Conservation (phyloP, 2,113 vertebrate genomes). For the Agelaius phoeniceus region DNA sequence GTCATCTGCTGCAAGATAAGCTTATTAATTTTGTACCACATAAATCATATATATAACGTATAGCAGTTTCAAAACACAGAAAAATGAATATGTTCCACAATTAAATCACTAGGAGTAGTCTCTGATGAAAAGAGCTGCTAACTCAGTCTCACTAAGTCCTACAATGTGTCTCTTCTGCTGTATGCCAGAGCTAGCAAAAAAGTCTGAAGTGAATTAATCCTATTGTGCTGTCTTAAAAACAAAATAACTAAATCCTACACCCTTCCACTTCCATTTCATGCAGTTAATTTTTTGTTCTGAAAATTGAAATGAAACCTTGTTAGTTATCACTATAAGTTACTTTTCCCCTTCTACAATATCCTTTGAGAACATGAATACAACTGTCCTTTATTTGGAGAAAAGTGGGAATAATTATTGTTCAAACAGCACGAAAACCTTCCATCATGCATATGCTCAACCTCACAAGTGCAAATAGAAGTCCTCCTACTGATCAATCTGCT, state of each 20-base stretch:
- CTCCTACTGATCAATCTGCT: not conserved
- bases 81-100: not conserved
- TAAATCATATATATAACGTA: not conserved
- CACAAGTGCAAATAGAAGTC: not conserved
- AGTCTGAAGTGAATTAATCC: not conserved
- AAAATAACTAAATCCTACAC: not conserved
- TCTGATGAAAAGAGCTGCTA: not conserved
- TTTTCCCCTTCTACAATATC: not conserved
- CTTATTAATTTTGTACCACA: not conserved
- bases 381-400: not conserved
- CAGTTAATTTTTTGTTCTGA: not conserved
- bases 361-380: not conserved
- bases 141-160: not conserved
- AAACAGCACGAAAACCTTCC: not conserved
- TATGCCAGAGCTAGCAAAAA: not conserved
- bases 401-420: not conserved
- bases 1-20: not conserved
- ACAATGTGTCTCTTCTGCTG: not conserved
- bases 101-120: not conserved
- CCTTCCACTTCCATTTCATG: not conserved
- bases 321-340: not conserved
- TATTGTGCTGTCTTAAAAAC: not conserved
- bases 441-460: not conserved
- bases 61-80: not conserved
- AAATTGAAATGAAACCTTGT: not conserved